Percentiles rank a stretch among this genome's conserved stretches.
Conservation (phyloP, 2,797 vertebrate genomes). For the Falco concolor region DNA sequence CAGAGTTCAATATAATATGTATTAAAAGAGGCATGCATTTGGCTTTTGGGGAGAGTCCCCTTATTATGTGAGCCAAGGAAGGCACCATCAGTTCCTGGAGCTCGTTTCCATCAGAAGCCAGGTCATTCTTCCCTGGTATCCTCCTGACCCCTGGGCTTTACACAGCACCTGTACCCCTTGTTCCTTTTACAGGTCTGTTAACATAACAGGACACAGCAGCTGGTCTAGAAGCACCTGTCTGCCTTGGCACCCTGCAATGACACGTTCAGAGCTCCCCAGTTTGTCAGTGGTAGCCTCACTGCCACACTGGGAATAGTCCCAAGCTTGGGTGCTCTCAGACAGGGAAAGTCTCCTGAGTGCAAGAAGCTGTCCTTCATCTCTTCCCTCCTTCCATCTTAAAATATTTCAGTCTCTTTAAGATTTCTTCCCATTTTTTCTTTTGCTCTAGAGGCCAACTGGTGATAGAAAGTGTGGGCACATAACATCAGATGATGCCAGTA, state of each 20-base stretch:
- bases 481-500: not conserved
- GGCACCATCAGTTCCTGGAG: not conserved
- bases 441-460: not conserved
- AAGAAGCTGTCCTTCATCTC: not conserved
- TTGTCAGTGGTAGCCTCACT: not conserved
- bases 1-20: not conserved
- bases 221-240: not conserved
- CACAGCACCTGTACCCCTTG: not conserved
- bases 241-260: not conserved
- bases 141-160: not conserved
- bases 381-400: not conserved
- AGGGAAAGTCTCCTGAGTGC: not conserved
- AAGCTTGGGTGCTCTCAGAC: not conserved
- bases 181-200: not conserved
- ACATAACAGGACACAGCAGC: not conserved
- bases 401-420: not conserved
- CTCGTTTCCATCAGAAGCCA: not conserved
- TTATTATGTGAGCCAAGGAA: not conserved
- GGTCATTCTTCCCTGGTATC: not conserved
- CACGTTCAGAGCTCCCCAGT: not conserved
- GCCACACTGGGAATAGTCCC: not conserved
- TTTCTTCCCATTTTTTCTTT: not conserved
- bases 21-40: not conserved
- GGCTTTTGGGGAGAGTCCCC: not conserved
- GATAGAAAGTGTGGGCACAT: not conserved